phyloP scores from a whole-genome alignment of 2,113 vertebrate genomes.

The Panurus biarmicus region DNA sequence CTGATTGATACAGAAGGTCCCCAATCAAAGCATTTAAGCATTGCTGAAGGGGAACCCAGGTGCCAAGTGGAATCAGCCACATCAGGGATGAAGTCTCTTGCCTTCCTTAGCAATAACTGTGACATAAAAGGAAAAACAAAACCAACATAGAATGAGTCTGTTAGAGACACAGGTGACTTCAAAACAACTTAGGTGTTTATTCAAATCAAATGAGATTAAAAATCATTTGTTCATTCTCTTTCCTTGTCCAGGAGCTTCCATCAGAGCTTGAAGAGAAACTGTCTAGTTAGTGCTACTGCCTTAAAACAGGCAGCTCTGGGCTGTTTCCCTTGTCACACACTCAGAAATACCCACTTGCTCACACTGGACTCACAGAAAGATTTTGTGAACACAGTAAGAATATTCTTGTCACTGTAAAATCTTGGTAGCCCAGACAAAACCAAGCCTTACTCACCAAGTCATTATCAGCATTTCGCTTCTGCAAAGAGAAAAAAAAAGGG shows the following conservation, averaged over 20 bases:
- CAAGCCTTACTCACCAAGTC: slow-evolving; percentile 61
- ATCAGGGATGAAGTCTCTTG: not conserved
- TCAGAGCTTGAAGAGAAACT: not conserved
- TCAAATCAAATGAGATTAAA: not conserved
- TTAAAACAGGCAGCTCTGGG: not conserved
- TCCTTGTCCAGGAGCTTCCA: not conserved
- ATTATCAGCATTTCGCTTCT: slow-evolving; percentile 62
- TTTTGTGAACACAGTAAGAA: not conserved
- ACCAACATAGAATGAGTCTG: not conserved
- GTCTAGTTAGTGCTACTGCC: not conserved
- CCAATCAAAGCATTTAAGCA: not conserved
- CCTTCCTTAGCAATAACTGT: not conserved
- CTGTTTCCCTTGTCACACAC: not conserved
- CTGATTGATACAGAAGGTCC: not conserved
- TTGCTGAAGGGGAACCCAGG: not conserved
- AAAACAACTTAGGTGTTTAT: not conserved
- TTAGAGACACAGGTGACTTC: not conserved
- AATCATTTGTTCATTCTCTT: not conserved
- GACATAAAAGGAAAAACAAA: not conserved
- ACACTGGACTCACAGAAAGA: not conserved
- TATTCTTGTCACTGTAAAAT: not conserved
- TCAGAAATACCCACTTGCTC: not conserved
- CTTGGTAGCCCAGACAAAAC: not conserved
- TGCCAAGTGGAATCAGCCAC: not conserved
- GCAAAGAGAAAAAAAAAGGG: slow-evolving; percentile 39